Evolutionary conservation across 53 echinoderm and acorn worm species (phyloP).

Genomic region (Holothuria scabra): DNA sequence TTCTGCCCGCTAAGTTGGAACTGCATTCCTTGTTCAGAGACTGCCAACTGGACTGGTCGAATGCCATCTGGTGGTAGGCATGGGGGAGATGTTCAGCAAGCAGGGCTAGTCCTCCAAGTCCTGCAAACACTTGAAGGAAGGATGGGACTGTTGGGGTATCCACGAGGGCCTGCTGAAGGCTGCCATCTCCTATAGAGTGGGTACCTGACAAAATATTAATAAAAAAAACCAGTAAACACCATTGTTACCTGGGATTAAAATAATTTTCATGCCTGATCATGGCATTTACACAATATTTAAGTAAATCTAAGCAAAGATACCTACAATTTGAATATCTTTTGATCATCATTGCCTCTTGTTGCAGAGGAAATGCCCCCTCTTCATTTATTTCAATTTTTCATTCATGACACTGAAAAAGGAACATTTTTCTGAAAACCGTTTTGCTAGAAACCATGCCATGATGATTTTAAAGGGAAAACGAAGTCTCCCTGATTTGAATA

Average conservation of each 20-base stretch:
- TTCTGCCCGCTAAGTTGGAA: constrained; percentile 16
- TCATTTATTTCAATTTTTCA: too few relatives aligned
- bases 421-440: not conserved
- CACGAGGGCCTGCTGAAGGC: constrained; percentile 56
- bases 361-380: too few relatives aligned
- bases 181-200: not conserved
- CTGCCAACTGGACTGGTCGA: constrained; percentile 33
- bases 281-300: too few relatives aligned
- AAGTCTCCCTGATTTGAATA: too few relatives aligned
- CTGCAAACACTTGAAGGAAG: constrained; percentile 96
- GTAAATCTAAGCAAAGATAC: too few relatives aligned
- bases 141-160: constrained; percentile 86
- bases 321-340: too few relatives aligned
- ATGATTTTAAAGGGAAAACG: too few relatives aligned
- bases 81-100: constrained; percentile 98
- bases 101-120: constrained; percentile 94
- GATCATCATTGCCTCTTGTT: too few relatives aligned
- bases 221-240: not conserved
- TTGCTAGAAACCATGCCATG: not conserved
- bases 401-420: too few relatives aligned
- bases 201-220: not conserved
- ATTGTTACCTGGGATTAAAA: too few relatives aligned
- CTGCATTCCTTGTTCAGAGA: constrained; percentile 6
- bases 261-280: too few relatives aligned
- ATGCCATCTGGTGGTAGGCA: constrained; percentile 68